Base-by-base conservation (phyloP, 2,797 vertebrate species). In the Gambelia wislizenii region DNA sequence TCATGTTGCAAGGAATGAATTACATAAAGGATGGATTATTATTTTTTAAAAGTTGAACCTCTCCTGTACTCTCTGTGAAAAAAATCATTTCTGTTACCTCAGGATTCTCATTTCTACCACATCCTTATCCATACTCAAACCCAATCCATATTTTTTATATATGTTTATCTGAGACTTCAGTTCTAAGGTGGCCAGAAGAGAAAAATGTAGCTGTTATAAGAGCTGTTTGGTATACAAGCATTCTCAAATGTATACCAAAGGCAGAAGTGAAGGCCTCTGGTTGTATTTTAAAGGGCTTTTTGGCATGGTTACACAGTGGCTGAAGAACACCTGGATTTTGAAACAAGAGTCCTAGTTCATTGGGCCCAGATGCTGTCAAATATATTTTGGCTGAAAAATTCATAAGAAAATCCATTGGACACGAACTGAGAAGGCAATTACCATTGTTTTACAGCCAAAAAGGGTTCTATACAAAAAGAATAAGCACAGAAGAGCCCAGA, bases 401-500 rank as follows among this genome's bases (percentile, higher is more conserved):
- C 33, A 84, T 70, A 89, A 89, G 74, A 1, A 78, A 59, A 25
- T 91, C 91, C 64, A 77, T 59, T 76, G 84, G 42, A 33, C 30
- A 47, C 80, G 91, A 88, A 10, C 12, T 39, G 56, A 18, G 6
- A 16, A 30, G 59, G 76, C 92, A 94, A 92, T 88, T 88, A 56
- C 14, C 12, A 25, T 74, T 91, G 13, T n/a, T 91, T 90, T 89
- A 27, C n/a, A 70, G 39, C 39, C 59, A 49, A 72, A 64, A 39
- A 70, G 84, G 13, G 78, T 75, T 85, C 42, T 4, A 27, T 83
- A 91, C 52, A 39, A 67, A 7, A 77, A 79, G 18, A 56, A 81
- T 13, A 54, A 84, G 0, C 20, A 78, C 84, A 75, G 84, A 72
- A 87, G 64, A 84, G 33, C 75, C 54, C 75, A 87, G 82, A 90